Evolutionary conservation across 1,140 invertebrate species (phyloP), one percentile per base, ranked within the genome.

Genomic region (Cepaea nemoralis): DNA sequence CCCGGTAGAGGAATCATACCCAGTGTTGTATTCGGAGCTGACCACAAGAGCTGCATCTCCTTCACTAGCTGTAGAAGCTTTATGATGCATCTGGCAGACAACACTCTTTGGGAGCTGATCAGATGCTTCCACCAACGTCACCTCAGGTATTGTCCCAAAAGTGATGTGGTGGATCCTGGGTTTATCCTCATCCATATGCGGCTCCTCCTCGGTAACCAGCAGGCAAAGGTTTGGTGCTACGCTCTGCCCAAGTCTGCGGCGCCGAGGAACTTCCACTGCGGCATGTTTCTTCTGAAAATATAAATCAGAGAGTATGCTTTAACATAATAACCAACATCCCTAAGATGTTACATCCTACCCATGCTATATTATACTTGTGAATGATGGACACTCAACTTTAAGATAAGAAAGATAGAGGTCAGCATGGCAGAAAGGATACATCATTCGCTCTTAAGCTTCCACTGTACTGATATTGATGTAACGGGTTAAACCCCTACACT

Each of bases 231-330:
- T 66, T 33, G 75, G 75, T 37, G 75, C 75, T 40, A 63, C 19
- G 75, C 75, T 77, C 75, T 63, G 75, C 14, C 75, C 75, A 35
- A 37, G 42, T 24, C 75, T 37, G 1, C 75, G n/a, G 1, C 42
- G 37, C 8, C 71, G 22, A 2, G 37, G 75, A 3, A 50, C 37
- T 37, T 14, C 27, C 42, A 35, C 31, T 6, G 22, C 24, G 33
- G 35, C 22, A 35, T 24, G 14, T 33, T 75, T 5, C 10, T 39
- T 37, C 40, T 71, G 50, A n/a, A n/a, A n/a, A n/a, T n/a, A n/a
- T n/a, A n/a, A n/a, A n/a, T n/a, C n/a, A n/a, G n/a, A n/a, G n/a
- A n/a, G n/a, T n/a, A n/a, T n/a, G n/a, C n/a, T n/a, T n/a, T n/a
- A n/a, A n/a, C n/a, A n/a, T n/a, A n/a, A n/a, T n/a, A n/a, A n/a